Conservation (phyloP, 2,888 invertebrate species). For the Iselma pallidipennis region DNA sequence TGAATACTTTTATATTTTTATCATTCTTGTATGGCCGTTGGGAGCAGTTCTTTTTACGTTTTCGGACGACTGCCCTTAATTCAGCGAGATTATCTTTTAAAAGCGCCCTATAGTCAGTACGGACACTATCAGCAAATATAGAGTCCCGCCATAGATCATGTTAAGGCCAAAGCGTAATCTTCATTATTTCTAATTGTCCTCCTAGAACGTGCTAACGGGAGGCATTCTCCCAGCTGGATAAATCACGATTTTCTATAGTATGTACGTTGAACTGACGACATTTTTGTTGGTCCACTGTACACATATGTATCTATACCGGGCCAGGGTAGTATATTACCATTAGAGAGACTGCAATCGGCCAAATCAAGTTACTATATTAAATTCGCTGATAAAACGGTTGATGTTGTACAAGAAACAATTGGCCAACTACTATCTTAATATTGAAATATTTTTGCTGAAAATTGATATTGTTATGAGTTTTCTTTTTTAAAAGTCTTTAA, state of each 20-base stretch:
- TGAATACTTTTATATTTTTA: neutral
- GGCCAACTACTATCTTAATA: conserved; percentile 40
- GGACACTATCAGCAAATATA: conserved; percentile 36
- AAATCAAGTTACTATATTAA: conserved; percentile 32
- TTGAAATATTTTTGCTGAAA: conserved; percentile 47
- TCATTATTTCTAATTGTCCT: conserved; percentile 56
- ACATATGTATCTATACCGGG: conserved; percentile 52
- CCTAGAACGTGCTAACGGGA: conserved; percentile 50
- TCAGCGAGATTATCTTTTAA: conserved; percentile 24
- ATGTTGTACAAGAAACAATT: conserved; percentile 15
- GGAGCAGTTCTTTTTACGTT: neutral
- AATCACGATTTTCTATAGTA: neutral
- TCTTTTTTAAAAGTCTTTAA: conserved; percentile 24
- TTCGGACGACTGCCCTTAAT: neutral
- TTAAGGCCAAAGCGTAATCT: conserved; percentile 50
- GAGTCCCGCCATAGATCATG: conserved; percentile 47
- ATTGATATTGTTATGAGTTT: conserved; percentile 46
- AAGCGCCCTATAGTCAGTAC: conserved; percentile 15
- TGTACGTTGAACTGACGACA: conserved; percentile 12
- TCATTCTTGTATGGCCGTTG: neutral
- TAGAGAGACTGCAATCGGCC: conserved; percentile 46
- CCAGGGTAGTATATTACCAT: conserved; percentile 54
- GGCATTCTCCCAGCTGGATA: conserved; percentile 33
- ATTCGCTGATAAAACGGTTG: conserved; percentile 16
- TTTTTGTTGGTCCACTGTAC: conserved; percentile 40